phyloP scores from a whole-genome alignment of 2,888 invertebrate genomes.

The Meteorus colon region DNA sequence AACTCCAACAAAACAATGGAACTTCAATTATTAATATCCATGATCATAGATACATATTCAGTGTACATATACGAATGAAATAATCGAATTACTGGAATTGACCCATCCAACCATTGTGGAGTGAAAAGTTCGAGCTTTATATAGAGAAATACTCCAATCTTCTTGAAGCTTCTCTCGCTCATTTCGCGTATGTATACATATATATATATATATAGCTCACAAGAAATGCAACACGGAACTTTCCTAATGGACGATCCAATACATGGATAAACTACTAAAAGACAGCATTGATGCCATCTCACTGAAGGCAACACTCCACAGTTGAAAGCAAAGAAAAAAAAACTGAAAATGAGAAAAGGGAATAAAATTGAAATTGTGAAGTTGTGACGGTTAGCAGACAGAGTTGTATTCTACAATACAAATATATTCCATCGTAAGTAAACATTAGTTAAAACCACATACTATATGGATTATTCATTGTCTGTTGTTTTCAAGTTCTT shows the following conservation, averaged over 20 bases:
- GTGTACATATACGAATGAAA: not conserved
- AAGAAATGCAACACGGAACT: conserved; percentile 25
- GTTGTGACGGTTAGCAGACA: conserved; percentile 30
- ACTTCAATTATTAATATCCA: not conserved
- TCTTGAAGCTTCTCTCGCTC: conserved; percentile 33
- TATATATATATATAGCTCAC: conserved; percentile 9
- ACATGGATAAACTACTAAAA: conserved; percentile 37
- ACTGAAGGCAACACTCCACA: conserved; percentile 1
- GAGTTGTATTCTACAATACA: conserved; percentile 42
- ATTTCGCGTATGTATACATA: not conserved
- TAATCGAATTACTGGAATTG: conserved; percentile 4
- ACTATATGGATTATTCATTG: not conserved
- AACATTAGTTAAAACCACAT: not conserved
- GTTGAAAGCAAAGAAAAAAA: conserved; percentile 25
- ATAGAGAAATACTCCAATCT: conserved; percentile 47
- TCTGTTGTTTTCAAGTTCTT: not conserved
- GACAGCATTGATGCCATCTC: conserved; percentile 12
- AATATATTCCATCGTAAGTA: not conserved
- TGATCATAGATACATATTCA: not conserved
- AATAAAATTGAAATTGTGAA: not conserved
- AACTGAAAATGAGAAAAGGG: conserved; percentile 13
- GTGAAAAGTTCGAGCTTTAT: conserved; percentile 11
- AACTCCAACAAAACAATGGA: too few relatives aligned
- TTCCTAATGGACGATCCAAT: conserved; percentile 49
- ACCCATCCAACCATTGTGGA: conserved; percentile 4